phyloP scores from a whole-genome alignment of 1,140 invertebrate species.

The Dinothrombium tinctorium region DNA sequence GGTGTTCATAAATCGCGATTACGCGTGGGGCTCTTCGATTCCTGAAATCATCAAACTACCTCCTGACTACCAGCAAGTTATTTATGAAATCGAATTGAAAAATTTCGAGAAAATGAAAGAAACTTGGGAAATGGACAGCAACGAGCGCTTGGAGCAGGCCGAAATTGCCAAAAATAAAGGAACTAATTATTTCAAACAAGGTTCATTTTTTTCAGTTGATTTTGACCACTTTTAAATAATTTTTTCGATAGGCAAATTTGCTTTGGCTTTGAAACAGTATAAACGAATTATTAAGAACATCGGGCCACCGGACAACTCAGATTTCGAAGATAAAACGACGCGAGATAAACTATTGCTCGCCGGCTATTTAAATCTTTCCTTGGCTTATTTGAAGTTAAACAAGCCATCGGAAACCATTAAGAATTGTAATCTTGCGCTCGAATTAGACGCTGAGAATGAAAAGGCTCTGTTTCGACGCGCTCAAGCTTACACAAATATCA shows the following conservation, averaged over 20 bases:
- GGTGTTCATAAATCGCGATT: slow-evolving; percentile 46
- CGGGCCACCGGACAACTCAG: slow-evolving; percentile 9
- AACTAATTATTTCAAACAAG: slow-evolving; percentile 52
- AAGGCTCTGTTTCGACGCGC: slow-evolving; percentile 77
- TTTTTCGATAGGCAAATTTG: slow-evolving; percentile 23
- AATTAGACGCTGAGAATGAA: slow-evolving; percentile 48
- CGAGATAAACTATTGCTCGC: slow-evolving; percentile 32
- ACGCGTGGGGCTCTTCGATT: slow-evolving; percentile 52
- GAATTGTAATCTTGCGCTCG: slow-evolving; percentile 40
- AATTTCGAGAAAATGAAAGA: slow-evolving; percentile 32
- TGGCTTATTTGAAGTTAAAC: slow-evolving; percentile 61
- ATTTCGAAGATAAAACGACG: neutral
- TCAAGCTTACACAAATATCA: slow-evolving; percentile 41
- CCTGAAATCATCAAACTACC: slow-evolving; percentile 47
- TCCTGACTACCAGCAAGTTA: slow-evolving; percentile 31
- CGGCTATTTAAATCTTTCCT: slow-evolving; percentile 52
- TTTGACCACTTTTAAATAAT: slow-evolving; percentile 4
- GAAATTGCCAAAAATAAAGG: slow-evolving; percentile 71
- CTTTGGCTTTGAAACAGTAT: slow-evolving; percentile 67
- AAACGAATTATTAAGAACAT: slow-evolving; percentile 35
- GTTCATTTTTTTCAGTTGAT: slow-evolving; percentile 51
- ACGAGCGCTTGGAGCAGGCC: slow-evolving; percentile 54
- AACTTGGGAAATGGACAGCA: slow-evolving; percentile 48
- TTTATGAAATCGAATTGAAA: slow-evolving; percentile 45
- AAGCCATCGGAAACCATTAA: slow-evolving; percentile 44